Base-by-base conservation (phyloP, 2,888 invertebrate genomes). In the Lasiommata megera region DNA sequence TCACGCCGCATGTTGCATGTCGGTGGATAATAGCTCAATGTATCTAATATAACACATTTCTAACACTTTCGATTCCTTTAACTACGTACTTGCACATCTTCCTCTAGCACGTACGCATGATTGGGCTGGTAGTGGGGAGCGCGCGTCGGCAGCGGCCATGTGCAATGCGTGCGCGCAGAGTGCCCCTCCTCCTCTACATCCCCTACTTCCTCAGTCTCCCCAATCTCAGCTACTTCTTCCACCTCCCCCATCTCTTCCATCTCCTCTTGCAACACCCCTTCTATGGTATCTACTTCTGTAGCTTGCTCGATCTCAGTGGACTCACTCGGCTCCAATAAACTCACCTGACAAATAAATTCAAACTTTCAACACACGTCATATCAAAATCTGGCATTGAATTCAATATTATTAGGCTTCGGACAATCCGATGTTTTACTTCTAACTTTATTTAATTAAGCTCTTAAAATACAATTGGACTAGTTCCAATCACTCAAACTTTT, bases 161-260 rank as follows among this genome's bases (percentile, higher is more conserved):
- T 83, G 76, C 85, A 86, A 73, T 91, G 89, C 62, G 91, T 91
- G 56, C 91, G 80, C 58, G 91, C 91, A 54, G 79, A 76, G 56
- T 70, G 82, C 40, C 67, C 65, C 61, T 71, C 78, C 29, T 58
- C 43, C 8, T 56, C 67, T 9, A 18, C 63, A 23, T 18, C 59
- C 9, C 36, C 58, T n/a, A 28, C 29, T 29, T 34, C 58, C 53
- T 40, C 44, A 28, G 6, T 46, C 55, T 40, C 53, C 18, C n/a
- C 44, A n/a, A n/a, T n/a, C 61, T 71, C 78, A 28, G 56, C 23
- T 23, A n/a, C 40, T n/a, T 18, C 78, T 18, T 57, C 67, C n/a
- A 16, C 62, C 16, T 17, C 59, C 8, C 37, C 58, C 11, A 34
- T 18, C 31, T 37, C 58, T 52, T 41, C 48, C 36, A 7, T 51